Conservation (phyloP, 2,797 vertebrate species). For the Scyliorhinus canicula region DNA sequence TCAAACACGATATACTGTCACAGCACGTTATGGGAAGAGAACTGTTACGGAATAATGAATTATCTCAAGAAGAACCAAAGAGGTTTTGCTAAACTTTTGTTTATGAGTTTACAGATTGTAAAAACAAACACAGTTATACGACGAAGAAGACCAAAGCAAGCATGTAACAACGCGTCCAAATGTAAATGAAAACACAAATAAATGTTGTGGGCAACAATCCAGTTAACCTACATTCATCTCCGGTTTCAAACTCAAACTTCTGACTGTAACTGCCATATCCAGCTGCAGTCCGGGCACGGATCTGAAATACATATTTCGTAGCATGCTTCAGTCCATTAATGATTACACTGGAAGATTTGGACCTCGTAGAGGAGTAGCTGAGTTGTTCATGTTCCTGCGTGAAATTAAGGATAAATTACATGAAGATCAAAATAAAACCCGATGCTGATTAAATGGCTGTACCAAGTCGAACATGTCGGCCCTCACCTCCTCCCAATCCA, state of each 20-base stretch:
- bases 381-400: slow-evolving; percentile 82
- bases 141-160: background rate
- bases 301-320: slow-evolving; percentile 88
- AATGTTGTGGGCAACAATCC: slow-evolving; percentile 2
- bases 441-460: slow-evolving; percentile 6
- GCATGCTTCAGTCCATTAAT: slow-evolving; percentile 83
- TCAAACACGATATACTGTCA: background rate
- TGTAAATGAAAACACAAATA: background rate
- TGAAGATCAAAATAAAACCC: slow-evolving; percentile 12
- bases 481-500: background rate
- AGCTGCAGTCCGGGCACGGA: slow-evolving; percentile 74
- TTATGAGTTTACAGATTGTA: background rate
- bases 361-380: slow-evolving; percentile 88
- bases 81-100: background rate
- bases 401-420: slow-evolving; percentile 44
- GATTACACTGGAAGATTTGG: slow-evolving; percentile 86
- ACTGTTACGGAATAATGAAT: background rate
- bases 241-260: slow-evolving; percentile 87
- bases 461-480: background rate
- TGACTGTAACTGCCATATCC: slow-evolving; percentile 86
- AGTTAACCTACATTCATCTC: slow-evolving; percentile 81
- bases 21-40: background rate
- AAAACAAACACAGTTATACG: background rate
- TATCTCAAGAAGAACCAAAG: background rate
- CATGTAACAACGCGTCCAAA: background rate